Evolutionary conservation across 2,888 invertebrate species (phyloP).

Genomic region (Protodeltote pygarga): DNA sequence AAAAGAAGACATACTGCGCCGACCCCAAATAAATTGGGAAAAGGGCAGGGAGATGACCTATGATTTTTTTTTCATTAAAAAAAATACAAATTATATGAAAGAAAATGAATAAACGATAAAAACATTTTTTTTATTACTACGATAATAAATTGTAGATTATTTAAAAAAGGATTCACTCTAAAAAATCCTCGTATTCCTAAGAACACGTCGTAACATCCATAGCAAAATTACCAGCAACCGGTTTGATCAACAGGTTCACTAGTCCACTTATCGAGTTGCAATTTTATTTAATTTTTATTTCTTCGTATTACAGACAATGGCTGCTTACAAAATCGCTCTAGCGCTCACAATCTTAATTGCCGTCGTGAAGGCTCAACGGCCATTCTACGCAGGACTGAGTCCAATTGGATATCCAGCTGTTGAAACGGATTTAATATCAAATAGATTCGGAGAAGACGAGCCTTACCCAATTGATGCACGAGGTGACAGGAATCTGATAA

Average conservation of each 20-base stretch:
- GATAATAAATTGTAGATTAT: too few species aligned
- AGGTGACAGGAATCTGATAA: slow-evolving; percentile 38
- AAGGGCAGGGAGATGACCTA: too few species aligned
- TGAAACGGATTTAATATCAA: slow-evolving; percentile 67
- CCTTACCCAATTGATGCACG: slow-evolving; percentile 86
- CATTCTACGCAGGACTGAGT: slow-evolving; percentile 88
- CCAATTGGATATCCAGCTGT: slow-evolving; percentile 88
- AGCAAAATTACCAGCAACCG: slow-evolving; percentile 4
- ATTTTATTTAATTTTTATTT: slow-evolving; percentile 24
- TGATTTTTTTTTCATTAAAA: too few species aligned
- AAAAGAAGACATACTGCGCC: too few species aligned
- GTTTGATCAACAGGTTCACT: slow-evolving; percentile 14
- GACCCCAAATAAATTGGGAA: too few species aligned
- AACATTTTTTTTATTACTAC: too few species aligned
- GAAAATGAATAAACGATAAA: too few species aligned
- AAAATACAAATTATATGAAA: too few species aligned
- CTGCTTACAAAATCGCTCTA: slow-evolving; percentile 54
- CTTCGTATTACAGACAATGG: slow-evolving; percentile 62
- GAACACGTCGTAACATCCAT: too few species aligned
- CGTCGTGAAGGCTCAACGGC: slow-evolving; percentile 85
- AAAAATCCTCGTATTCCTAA: too few species aligned
- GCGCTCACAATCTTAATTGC: slow-evolving; percentile 57
- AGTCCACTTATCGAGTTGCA: background rate
- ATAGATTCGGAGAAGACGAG: slow-evolving; percentile 83
- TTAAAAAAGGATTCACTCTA: too few species aligned